Evolutionary conservation across 1,140 invertebrate genomes (phyloP).

Genomic region (Cryptotermes secundus): DNA sequence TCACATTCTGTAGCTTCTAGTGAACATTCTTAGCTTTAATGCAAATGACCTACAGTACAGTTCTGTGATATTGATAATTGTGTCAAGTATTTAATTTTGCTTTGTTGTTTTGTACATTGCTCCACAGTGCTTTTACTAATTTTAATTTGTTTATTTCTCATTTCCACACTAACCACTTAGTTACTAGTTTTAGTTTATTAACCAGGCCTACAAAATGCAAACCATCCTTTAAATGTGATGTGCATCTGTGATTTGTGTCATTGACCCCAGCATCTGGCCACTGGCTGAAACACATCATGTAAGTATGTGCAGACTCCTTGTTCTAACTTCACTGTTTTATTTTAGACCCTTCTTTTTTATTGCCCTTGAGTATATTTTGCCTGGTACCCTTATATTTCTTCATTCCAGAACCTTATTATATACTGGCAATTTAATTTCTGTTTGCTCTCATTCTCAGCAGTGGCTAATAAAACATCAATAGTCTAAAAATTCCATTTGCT

Average conservation of each 20-base stretch:
- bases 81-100: slow-evolving; percentile 16
- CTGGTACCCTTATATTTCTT: neutral
- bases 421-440: neutral
- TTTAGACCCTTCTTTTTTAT: neutral
- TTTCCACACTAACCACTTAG: slow-evolving; percentile 32
- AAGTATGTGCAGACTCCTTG: neutral
- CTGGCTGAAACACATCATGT: slow-evolving; percentile 20
- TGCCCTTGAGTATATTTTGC: neutral
- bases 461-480: neutral
- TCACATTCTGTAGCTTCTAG: neutral
- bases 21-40: neutral
- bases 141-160: slow-evolving; percentile 29
- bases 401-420: neutral
- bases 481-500: neutral
- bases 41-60: neutral
- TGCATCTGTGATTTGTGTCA: slow-evolving; percentile 30
- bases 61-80: neutral
- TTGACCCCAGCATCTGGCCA: neutral
- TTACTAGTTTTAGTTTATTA: slow-evolving; percentile 30
- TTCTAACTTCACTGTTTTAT: neutral
- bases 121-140: slow-evolving; percentile 21
- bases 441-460: neutral
- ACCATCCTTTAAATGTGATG: slow-evolving; percentile 33
- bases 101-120: slow-evolving; percentile 28
- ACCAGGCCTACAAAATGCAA: slow-evolving; percentile 28